Base-by-base conservation (phyloP, 1,140 invertebrate species). In the Choristoneura fumiferana region DNA sequence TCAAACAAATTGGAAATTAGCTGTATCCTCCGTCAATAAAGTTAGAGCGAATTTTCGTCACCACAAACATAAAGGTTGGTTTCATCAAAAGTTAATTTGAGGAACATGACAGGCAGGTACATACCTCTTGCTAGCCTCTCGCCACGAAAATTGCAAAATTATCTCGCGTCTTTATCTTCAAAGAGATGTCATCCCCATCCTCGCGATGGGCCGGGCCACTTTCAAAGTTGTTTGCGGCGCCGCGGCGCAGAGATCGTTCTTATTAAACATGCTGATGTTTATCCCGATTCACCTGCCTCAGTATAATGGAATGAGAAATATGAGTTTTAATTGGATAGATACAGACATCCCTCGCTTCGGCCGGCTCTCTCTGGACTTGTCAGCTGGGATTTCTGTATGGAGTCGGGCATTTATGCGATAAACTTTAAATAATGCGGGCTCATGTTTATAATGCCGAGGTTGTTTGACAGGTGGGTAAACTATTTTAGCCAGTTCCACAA, bases 161-260 rank as follows among this genome's bases (percentile, higher is more conserved):
- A 87, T 84, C 77, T 84, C 66, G 69, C 76, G 72, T 83, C 81
- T 82, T 83, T 84, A 87, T 87, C 83, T 84, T 87, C 85, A 88
- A 88, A 88, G 85, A 80, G 85, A 88, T 84, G 84, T 88, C 85
- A 84, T 79, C 68, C 67, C 71, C 84, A 88, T 80, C 78, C 80
- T 78, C 67, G 76, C 40, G 10, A 17, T 45, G 58, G 65, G 64
- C 67, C 63, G 66, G 77, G 72, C 72, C 77, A 84, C 78, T 83
- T 84, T 78, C 75, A 78, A 85, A 85, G 73, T 85, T 83, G 78
- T 82, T 84, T 79, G 76, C 71, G 73, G 71, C 72, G 67, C 76
- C 69, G 80, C 67, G 78, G 75, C 3, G 35, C 35, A 12, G 76
- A 78, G 68, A 76, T 65, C 72, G 71, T 55, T 75, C 63, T 76